These are phyloP conservation scores for Chloroceryle amazona DNA, from an alignment of 2,797 vertebrate species.

Conservation along the genomic window DNA sequence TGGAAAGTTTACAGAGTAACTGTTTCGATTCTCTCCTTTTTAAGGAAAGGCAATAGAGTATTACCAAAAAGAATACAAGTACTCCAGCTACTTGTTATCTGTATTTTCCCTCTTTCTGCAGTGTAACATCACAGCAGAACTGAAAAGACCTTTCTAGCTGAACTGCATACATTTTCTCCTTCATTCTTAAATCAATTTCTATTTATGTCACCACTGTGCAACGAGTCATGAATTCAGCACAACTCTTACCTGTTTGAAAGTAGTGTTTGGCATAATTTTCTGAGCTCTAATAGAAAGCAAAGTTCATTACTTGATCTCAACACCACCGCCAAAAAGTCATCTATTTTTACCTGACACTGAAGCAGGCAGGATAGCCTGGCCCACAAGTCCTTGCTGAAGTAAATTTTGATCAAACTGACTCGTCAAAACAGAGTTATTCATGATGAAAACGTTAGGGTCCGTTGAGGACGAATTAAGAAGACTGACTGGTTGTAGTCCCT, in stretches of 20 bases:
- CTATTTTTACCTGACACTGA: conserved; percentile 91
- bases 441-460: conserved; percentile 93
- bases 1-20: not conserved
- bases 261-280: not conserved
- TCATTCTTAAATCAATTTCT: not conserved
- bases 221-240: not conserved
- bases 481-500: conserved; percentile 84
- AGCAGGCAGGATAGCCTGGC: conserved; percentile 94
- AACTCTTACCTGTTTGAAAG: not conserved
- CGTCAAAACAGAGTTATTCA: conserved; percentile 89
- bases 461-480: conserved; percentile 84
- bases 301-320: not conserved
- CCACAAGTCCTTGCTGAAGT: conserved; percentile 91
- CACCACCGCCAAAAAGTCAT: not conserved
- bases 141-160: not conserved
- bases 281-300: not conserved
- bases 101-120: not conserved
- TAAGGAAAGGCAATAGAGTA: not conserved
- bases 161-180: not conserved
- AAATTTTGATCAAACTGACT: conserved; percentile 93
- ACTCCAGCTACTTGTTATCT: not conserved
- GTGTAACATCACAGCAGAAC: not conserved
- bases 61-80: not conserved
- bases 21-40: not conserved
- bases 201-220: not conserved